A percentile compares a stretch with the other conserved stretches of the same genome.
phyloP scores from a whole-genome alignment of 1,140 invertebrate species.

The Colletes latitarsis region DNA sequence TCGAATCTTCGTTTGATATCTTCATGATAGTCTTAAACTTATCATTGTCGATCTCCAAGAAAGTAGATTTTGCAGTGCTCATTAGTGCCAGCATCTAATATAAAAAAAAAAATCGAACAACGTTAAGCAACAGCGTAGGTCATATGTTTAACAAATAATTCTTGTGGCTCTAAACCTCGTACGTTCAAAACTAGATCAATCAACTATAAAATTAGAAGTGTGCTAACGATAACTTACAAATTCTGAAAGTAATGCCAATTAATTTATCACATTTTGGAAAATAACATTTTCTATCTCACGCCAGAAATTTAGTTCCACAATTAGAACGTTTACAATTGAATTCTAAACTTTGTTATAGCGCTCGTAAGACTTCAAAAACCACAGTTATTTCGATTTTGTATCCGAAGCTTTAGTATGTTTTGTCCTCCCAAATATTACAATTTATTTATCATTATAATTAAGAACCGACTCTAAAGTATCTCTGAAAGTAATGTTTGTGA shows the following conservation, averaged over 20 bases:
- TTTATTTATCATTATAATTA: too few species aligned
- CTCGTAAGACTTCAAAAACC: too few species aligned
- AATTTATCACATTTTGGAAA: background rate
- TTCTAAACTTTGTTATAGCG: too few species aligned
- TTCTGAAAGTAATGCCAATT: background rate
- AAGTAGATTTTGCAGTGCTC: conserved; percentile 19
- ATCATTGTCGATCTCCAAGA: conserved; percentile 43
- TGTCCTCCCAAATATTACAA: too few species aligned
- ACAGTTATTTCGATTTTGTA: too few species aligned
- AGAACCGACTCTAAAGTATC: too few species aligned
- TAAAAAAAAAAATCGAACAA: background rate
- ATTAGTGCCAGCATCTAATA: conserved; percentile 44
- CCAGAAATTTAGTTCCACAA: too few species aligned
- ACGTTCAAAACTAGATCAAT: background rate
- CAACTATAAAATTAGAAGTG: background rate
- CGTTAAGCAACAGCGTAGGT: background rate
- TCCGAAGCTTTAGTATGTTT: too few species aligned
- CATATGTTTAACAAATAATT: background rate
- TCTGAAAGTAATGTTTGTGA: too few species aligned
- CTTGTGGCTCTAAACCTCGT: background rate
- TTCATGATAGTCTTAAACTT: conserved; percentile 39
- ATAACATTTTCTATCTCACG: background rate
- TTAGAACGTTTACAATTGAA: too few species aligned
- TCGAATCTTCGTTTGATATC: conserved; percentile 27
- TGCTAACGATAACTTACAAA: background rate